Evolutionary conservation across 2,888 invertebrate species (phyloP).

Genomic region (Diaperis boleti): DNA sequence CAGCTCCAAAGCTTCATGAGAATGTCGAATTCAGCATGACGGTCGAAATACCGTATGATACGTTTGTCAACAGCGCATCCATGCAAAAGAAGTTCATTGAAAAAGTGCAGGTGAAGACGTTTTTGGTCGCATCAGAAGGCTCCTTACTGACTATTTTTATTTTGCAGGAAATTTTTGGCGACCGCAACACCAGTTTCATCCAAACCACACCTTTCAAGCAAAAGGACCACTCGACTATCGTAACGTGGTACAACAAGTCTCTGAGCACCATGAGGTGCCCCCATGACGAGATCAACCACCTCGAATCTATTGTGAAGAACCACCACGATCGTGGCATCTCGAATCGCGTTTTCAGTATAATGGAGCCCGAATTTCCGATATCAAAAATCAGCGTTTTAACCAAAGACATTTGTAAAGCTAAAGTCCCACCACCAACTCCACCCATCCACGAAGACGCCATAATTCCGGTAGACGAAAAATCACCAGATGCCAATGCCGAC

Average conservation of each 20-base stretch:
- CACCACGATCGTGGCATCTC: constrained; percentile 71
- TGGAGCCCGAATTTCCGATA: constrained; percentile 80
- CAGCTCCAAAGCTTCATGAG: constrained; percentile 74
- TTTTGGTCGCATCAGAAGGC: too few relatives aligned
- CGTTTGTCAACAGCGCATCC: constrained; percentile 77
- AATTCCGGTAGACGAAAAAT: constrained; percentile 54
- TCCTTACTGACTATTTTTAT: too few relatives aligned
- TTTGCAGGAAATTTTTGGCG: constrained; percentile 78
- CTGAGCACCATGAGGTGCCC: constrained; percentile 82
- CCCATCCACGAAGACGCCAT: constrained; percentile 57
- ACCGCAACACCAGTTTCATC: constrained; percentile 79
- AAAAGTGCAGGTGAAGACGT: constrained; percentile 72
- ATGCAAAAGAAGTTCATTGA: constrained; percentile 86
- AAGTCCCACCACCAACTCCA: constrained; percentile 18
- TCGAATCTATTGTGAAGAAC: constrained; percentile 79
- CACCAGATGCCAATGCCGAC: constrained; percentile 67
- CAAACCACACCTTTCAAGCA: constrained; percentile 78
- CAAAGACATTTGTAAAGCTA: constrained; percentile 70
- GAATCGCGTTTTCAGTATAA: constrained; percentile 74
- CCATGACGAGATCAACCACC: constrained; percentile 78
- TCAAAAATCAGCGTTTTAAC: constrained; percentile 74
- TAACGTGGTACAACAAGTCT: constrained; percentile 86
- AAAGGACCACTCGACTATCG: constrained; percentile 75
- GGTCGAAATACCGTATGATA: constrained; percentile 74
- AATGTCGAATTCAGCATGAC: constrained; percentile 87